Evolutionary conservation across 2,888 invertebrate species (phyloP).

Genomic region (Ennomos erosarius): DNA sequence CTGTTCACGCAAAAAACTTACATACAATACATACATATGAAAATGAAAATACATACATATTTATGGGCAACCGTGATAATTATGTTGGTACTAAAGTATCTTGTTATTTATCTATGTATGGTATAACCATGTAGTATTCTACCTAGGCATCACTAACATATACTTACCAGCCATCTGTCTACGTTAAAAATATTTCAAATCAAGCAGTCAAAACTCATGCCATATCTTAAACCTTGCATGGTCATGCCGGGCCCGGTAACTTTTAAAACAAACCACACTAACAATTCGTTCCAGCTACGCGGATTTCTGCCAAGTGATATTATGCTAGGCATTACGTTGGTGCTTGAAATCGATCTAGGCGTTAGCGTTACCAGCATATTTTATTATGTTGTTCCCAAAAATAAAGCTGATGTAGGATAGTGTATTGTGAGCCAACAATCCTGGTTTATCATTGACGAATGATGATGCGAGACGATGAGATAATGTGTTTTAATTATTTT

Average conservation of each 20-base stretch:
- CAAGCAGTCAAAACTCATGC: background rate
- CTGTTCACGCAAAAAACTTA: too few relatives aligned
- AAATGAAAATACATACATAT: too few relatives aligned
- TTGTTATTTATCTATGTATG: too few relatives aligned
- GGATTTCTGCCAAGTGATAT: constrained; percentile 13
- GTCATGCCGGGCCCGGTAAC: background rate
- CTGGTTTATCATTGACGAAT: constrained; percentile 49
- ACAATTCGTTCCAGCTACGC: constrained; percentile 24
- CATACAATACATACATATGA: too few relatives aligned
- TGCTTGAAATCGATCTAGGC: constrained; percentile 3
- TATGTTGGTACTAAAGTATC: too few relatives aligned
- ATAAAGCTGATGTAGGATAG: constrained; percentile 42
- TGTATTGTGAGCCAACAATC: constrained; percentile 43
- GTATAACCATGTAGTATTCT: too few relatives aligned
- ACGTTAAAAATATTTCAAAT: too few relatives aligned
- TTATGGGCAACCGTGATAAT: too few relatives aligned
- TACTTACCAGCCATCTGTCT: too few relatives aligned
- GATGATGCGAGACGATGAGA: constrained; percentile 46
- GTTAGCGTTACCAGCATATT: too few relatives aligned
- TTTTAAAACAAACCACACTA: constrained; percentile 11
- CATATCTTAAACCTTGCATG: constrained; percentile 7
- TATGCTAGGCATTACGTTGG: constrained; percentile 23
- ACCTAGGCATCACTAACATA: too few relatives aligned
- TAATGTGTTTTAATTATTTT: constrained; percentile 48
- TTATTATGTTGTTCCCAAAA: constrained; percentile 45